These are phyloP conservation scores for Pipistrellus pipistrellus DNA, from an alignment of 2,797 vertebrate species.

Conservation along the genomic window DNA sequence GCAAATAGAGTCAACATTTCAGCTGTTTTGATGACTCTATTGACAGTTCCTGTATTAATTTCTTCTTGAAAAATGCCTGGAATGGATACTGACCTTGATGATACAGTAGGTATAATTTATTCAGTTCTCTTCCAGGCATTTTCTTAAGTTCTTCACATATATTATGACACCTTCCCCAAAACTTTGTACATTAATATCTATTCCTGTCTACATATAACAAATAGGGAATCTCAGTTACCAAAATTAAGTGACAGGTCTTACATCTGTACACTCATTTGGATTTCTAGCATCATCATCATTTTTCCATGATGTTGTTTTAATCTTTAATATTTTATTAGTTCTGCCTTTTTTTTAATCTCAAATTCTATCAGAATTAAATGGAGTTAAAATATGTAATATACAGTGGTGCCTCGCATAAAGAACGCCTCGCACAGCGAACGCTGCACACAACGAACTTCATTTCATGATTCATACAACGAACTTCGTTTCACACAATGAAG, in stretches of 20 bases:
- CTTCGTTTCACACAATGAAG: too few species aligned
- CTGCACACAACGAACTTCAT: too few species aligned
- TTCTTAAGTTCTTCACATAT: not conserved
- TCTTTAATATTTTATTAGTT: slow-evolving; percentile 19
- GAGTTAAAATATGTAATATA: slow-evolving; percentile 22
- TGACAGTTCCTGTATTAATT: not conserved
- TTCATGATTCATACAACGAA: too few species aligned
- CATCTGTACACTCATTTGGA: not conserved
- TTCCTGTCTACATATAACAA: not conserved
- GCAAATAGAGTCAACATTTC: not conserved
- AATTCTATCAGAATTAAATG: not conserved
- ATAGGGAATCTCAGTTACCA: not conserved
- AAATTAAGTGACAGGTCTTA: not conserved
- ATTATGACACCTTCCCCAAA: not conserved
- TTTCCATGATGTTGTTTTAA: not conserved
- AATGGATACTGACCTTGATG: not conserved
- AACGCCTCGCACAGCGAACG: too few species aligned
- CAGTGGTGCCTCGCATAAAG: too few species aligned
- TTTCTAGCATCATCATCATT: not conserved
- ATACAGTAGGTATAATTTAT: not conserved
- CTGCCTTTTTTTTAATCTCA: not conserved
- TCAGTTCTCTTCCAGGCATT: not conserved
- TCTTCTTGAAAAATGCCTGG: not conserved
- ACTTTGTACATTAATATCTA: not conserved
- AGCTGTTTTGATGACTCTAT: not conserved